Percentiles rank a stretch among this genome's conserved stretches.
Conservation (phyloP, 2,888 invertebrate genomes). For the Pachymerium ferrugineum region DNA sequence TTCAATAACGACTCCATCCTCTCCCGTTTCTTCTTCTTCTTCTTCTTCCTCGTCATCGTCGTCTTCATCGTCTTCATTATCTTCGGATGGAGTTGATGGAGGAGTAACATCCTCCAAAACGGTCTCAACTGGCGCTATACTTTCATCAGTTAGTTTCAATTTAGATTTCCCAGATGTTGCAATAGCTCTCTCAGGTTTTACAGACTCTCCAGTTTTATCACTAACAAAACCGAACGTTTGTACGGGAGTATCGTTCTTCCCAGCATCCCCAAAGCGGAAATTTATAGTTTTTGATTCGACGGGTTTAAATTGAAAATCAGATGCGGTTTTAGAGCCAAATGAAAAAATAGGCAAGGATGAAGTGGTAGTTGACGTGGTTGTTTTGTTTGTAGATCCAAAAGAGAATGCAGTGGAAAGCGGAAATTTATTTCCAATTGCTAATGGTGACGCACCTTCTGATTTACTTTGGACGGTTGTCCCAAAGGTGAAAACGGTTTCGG, state of each 20-base stretch:
- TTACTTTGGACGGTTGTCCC: neutral
- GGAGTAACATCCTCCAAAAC: slow-evolving; percentile 38
- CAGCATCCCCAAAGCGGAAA: neutral
- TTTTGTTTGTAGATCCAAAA: neutral
- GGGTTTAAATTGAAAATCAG: neutral
- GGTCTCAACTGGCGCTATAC: neutral
- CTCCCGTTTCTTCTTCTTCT: slow-evolving; percentile 1
- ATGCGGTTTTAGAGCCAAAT: neutral
- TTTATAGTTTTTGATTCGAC: neutral
- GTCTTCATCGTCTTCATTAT: neutral
- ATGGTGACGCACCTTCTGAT: neutral
- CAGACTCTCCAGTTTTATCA: neutral
- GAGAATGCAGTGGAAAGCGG: neutral
- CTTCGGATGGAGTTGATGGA: slow-evolving; percentile 37
- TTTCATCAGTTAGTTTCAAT: neutral
- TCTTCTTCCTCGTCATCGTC: neutral
- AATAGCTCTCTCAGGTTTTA: neutral
- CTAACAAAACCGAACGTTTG: neutral
- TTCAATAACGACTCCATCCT: neutral
- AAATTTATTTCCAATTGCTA: neutral
- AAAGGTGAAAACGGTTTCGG: neutral
- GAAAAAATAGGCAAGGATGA: neutral
- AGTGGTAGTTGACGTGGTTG: neutral
- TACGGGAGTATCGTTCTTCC: neutral
- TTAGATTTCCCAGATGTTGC: neutral